Base-by-base conservation (phyloP, 1,140 invertebrate genomes). In the Achatina immaculata region DNA sequence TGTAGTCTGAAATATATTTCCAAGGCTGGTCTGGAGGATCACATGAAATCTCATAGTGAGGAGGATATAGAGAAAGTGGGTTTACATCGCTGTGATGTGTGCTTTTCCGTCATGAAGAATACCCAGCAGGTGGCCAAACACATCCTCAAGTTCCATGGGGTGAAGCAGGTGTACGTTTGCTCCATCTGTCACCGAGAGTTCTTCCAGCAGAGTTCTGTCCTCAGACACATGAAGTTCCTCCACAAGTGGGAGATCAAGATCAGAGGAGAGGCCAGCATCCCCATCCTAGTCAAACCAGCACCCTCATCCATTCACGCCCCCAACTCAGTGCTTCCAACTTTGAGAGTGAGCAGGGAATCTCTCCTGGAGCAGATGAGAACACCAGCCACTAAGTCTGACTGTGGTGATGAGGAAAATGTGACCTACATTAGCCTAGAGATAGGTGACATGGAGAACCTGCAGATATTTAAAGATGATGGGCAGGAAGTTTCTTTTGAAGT, bases 241-340 rank as follows among this genome's bases (percentile, higher is more conserved):
- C 77, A 78, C 77, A 78, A 78, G 65, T 78, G 77, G 77, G 77
- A 78, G 66, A 78, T 78, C 14, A 78, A 78, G 77, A 78, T 78
- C 24, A 36, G 77, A 24, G 77, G 77, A 24, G 77, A 78, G 36
- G 28, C 42, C 38, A 78, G 36, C 43, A 78, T 78, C 24, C 77
- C 77, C 1, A 43, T 78, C n/a, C n/a, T 78, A 7, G 31, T 69
- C 19, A 78, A 78, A 28, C 77, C 77, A 34, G 77, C 77, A 36
- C 43, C 77, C 9, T 4, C n/a, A 62, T 40, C 75, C 3, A 3
- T 65, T 16, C 75, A 72, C 34, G 42, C 9, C n/a, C 38, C 69
- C 9, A 31, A 11, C 21, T 21, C 4, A 3, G n/a, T n/a, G 16
- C 11, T 31, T 9, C 24, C 48, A 9, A 24, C 24, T 21, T 6